Percentiles rank a stretch among this genome's conserved stretches.
phyloP scores from a whole-genome alignment of 1,140 invertebrate genomes.

The Andricus grossulariae region DNA sequence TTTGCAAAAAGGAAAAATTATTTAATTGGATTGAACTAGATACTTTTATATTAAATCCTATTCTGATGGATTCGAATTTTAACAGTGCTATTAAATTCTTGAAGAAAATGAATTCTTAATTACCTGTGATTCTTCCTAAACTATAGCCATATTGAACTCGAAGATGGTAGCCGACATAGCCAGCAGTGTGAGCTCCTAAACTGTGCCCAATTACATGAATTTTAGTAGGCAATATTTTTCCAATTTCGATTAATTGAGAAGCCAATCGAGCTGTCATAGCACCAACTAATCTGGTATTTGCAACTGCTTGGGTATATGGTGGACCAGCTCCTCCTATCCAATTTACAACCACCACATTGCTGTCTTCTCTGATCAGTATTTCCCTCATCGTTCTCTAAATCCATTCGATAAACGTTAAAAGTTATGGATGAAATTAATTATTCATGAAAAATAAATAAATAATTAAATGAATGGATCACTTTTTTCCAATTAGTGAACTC shows the following conservation, averaged over 20 bases:
- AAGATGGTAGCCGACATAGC: conserved; percentile 87
- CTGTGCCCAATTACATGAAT: conserved; percentile 94
- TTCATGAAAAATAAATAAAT: conserved; percentile 6
- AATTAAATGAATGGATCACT: neutral
- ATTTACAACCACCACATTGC: conserved; percentile 88
- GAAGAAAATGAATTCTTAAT: conserved; percentile 36
- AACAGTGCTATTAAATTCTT: neutral
- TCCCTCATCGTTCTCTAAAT: conserved; percentile 79
- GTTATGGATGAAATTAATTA: conserved; percentile 23
- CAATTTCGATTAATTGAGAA: conserved; percentile 71
- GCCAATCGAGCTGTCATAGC: conserved; percentile 87
- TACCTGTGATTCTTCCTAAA: conserved; percentile 78
- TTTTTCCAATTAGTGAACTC: conserved; percentile 42
- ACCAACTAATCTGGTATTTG: conserved; percentile 91
- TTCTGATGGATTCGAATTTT: too few species aligned
- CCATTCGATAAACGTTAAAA: conserved; percentile 32
- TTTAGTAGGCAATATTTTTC: conserved; percentile 52
- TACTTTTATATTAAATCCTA: too few species aligned
- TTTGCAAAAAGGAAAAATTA: too few species aligned
- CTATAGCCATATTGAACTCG: conserved; percentile 63
- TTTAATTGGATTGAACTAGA: too few species aligned
- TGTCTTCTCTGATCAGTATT: conserved; percentile 81
- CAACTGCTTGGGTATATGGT: conserved; percentile 92
- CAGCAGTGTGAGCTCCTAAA: conserved; percentile 89
- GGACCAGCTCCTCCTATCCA: conserved; percentile 90